phyloP scores from a whole-genome alignment of 1,140 invertebrate genomes.

The Drosophila novamexicana region DNA sequence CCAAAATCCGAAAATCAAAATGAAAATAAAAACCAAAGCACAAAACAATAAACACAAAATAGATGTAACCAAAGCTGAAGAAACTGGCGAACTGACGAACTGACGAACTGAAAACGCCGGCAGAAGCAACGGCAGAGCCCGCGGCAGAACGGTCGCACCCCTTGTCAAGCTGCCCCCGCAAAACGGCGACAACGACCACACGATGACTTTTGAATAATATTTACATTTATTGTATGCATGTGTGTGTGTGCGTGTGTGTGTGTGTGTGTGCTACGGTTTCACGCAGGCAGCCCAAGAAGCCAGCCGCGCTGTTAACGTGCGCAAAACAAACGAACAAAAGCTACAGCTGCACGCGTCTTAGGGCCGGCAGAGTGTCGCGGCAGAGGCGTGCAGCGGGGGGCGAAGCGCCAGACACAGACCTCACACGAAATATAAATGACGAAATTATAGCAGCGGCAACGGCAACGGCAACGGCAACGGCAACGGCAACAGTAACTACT shows the following conservation, averaged over 20 bases:
- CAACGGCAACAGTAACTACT: slow-evolving; percentile 12
- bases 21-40: slow-evolving; percentile 56
- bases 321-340: slow-evolving; percentile 60
- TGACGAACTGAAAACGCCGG: slow-evolving; percentile 4
- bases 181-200: slow-evolving; percentile 50
- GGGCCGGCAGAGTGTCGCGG: background rate
- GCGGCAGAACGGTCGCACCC: slow-evolving; percentile 37
- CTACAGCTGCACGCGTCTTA: slow-evolving; percentile 16
- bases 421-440: slow-evolving; percentile 67
- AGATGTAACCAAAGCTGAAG: slow-evolving; percentile 73
- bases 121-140: slow-evolving; percentile 5
- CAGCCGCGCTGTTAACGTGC: slow-evolving; percentile 71
- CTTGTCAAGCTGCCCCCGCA: slow-evolving; percentile 38
- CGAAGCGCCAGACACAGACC: slow-evolving; percentile 5
- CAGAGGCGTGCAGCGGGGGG: background rate
- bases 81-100: slow-evolving; percentile 15
- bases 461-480: background rate
- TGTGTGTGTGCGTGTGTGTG: slow-evolving; percentile 32
- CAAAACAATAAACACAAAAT: slow-evolving; percentile 58
- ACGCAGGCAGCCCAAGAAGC: slow-evolving; percentile 58
- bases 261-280: slow-evolving; percentile 36
- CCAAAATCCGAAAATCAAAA: slow-evolving; percentile 56
- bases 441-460: slow-evolving; percentile 58
- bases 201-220: slow-evolving; percentile 75
- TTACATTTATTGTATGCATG: slow-evolving; percentile 56